Evolutionary conservation across 2,888 invertebrate genomes (phyloP).

Genomic region (Tholera decimalis): DNA sequence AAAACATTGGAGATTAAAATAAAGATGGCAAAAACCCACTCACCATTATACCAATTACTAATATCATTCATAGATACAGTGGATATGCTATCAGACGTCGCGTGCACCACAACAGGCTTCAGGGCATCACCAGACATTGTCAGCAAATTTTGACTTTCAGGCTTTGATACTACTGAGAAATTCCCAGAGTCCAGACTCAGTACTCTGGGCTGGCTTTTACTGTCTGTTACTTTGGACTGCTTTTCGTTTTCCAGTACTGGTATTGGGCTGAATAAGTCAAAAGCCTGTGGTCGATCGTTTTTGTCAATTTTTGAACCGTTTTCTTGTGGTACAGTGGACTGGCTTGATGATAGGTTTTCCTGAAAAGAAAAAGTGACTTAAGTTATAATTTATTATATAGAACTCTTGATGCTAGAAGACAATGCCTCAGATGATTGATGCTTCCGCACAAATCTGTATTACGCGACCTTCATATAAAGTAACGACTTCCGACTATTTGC

Average conservation of each 20-base stretch:
- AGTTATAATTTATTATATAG: not conserved
- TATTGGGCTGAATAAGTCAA: slow-evolving; percentile 91
- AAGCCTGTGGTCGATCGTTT: slow-evolving; percentile 80
- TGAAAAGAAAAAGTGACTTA: slow-evolving; percentile 66
- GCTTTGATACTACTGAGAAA: slow-evolving; percentile 84
- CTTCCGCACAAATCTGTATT: too few relatives aligned
- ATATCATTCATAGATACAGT: slow-evolving; percentile 92
- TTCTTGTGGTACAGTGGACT: slow-evolving; percentile 63
- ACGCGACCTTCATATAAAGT: too few relatives aligned
- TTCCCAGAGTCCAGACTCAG: slow-evolving; percentile 86
- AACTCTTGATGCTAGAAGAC: too few relatives aligned
- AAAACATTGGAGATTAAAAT: not conserved
- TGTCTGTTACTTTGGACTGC: slow-evolving; percentile 80
- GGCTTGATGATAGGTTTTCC: slow-evolving; percentile 79
- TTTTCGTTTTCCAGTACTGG: slow-evolving; percentile 80
- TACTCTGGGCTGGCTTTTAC: slow-evolving; percentile 81
- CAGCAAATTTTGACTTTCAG: slow-evolving; percentile 78
- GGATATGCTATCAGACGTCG: slow-evolving; percentile 85
- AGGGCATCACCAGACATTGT: slow-evolving; percentile 82
- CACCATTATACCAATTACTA: slow-evolving; percentile 93
- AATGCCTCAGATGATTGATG: too few relatives aligned
- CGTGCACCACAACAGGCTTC: slow-evolving; percentile 81
- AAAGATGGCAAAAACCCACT: slow-evolving; percentile 47
- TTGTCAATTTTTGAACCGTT: slow-evolving; percentile 68
- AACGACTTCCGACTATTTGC: too few relatives aligned